A percentile compares a stretch with the other conserved stretches of the same genome.
Evolutionary conservation across 1,140 invertebrate genomes (phyloP).

Genomic region (Aphaenogaster rudis): DNA sequence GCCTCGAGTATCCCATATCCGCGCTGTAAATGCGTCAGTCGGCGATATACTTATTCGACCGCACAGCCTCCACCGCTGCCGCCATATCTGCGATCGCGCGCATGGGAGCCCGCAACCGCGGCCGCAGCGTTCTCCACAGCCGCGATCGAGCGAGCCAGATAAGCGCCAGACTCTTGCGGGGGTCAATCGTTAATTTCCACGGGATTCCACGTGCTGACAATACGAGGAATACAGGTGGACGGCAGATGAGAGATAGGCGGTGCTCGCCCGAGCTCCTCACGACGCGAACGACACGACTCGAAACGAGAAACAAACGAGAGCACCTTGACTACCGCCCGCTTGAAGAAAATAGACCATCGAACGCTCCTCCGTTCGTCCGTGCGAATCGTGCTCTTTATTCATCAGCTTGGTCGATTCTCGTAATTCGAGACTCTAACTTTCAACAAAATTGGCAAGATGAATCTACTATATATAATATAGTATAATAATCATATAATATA

Average conservation of each 20-base stretch:
- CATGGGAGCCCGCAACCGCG: conserved; percentile 59
- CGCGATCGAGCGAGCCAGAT: conserved; percentile 72
- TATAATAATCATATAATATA: too few relatives aligned
- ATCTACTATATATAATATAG: background rate
- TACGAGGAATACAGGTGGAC: conserved; percentile 86
- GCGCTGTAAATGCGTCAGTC: conserved; percentile 57
- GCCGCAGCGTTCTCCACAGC: conserved; percentile 58
- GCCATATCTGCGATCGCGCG: conserved; percentile 72
- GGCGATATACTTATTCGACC: conserved; percentile 76
- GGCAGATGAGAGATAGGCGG: conserved; percentile 83
- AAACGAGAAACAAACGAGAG: conserved; percentile 86
- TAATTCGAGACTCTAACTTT: background rate
- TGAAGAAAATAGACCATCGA: conserved; percentile 26
- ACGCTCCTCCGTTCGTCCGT: conserved; percentile 1
- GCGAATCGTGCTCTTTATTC: conserved; percentile 10
- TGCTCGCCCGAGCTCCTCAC: conserved; percentile 77
- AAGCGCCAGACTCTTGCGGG: conserved; percentile 71
- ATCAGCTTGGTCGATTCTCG: background rate
- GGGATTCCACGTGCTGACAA: conserved; percentile 82
- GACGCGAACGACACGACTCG: conserved; percentile 80
- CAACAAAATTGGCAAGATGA: background rate
- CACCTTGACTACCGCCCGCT: conserved; percentile 76
- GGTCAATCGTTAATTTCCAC: conserved; percentile 84
- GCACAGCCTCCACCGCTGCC: conserved; percentile 50
- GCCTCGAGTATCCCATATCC: conserved; percentile 32